Evolutionary conservation across 2,113 vertebrate species (phyloP).

Genomic region (Kryptolebias marmoratus): DNA sequence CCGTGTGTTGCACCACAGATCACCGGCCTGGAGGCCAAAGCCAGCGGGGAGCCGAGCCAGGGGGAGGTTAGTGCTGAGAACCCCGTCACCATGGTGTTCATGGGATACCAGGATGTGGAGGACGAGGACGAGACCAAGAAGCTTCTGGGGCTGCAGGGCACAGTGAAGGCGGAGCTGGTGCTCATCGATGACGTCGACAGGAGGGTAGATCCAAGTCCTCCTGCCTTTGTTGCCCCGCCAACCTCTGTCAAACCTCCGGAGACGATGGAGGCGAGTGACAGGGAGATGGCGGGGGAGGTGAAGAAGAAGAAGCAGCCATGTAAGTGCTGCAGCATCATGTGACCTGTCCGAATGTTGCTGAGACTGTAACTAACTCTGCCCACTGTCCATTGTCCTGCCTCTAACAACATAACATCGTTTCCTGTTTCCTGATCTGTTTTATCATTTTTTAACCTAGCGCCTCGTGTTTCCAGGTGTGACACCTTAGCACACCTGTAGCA

Average conservation of each 20-base stretch:
- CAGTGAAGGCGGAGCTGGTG: slow-evolving; percentile 92
- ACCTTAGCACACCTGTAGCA: not conserved
- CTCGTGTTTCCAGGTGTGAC: slow-evolving; percentile 24
- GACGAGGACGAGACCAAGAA: slow-evolving; percentile 91
- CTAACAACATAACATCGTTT: slow-evolving; percentile 47
- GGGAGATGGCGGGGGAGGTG: slow-evolving; percentile 35
- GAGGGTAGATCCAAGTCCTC: slow-evolving; percentile 67
- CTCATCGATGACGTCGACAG: slow-evolving; percentile 85
- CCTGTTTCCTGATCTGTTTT: slow-evolving; percentile 44
- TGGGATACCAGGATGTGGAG: slow-evolving; percentile 96
- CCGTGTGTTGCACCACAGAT: slow-evolving; percentile 77
- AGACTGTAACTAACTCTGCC: slow-evolving; percentile 32
- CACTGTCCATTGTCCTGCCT: slow-evolving; percentile 35
- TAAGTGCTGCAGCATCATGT: slow-evolving; percentile 95
- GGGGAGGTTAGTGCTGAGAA: slow-evolving; percentile 82
- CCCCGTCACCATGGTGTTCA: slow-evolving; percentile 96
- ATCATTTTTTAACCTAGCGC: slow-evolving; percentile 54
- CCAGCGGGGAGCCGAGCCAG: not conserved
- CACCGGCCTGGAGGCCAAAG: slow-evolving; percentile 80
- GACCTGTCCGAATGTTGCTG: slow-evolving; percentile 57
- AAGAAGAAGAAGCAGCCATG: slow-evolving; percentile 91
- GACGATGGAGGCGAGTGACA: slow-evolving; percentile 4
- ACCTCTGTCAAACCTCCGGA: slow-evolving; percentile 55
- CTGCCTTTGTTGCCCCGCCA: slow-evolving; percentile 62
- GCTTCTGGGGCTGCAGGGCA: slow-evolving; percentile 89